These are phyloP conservation scores for Lagorchestes hirsutus DNA, from an alignment of 2,797 vertebrate species.

Conservation along the genomic window DNA sequence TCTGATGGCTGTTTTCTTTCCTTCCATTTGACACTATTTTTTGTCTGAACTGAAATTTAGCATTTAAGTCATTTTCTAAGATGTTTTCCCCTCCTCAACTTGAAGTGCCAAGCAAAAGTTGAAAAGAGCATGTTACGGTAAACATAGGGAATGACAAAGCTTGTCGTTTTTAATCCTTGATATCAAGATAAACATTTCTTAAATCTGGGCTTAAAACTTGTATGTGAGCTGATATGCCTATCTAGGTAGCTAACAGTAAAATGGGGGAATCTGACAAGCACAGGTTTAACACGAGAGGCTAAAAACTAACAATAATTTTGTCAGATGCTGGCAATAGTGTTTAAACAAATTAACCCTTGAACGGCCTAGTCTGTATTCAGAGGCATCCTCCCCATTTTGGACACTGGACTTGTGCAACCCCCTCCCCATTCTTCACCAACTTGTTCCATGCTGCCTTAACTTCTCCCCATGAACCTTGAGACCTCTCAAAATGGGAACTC, in stretches of 20 bases:
- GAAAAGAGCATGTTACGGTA: conserved; percentile 3
- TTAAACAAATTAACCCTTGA: neutral
- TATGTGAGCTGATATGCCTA: neutral
- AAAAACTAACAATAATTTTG: neutral
- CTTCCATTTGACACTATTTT: neutral
- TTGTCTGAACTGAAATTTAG: conserved; percentile 6
- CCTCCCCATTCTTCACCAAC: neutral
- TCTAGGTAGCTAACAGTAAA: conserved; percentile 25
- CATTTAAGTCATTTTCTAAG: conserved; percentile 26
- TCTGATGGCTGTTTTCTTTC: conserved; percentile 10
- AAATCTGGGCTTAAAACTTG: conserved; percentile 15
- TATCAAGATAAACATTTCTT: neutral
- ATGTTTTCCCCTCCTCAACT: neutral
- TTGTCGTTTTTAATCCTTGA: conserved; percentile 36
- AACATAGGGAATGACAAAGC: neutral
- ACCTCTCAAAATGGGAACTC: neutral
- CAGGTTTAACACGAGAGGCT: neutral
- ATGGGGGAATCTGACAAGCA: neutral
- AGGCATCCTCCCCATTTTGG: conserved; percentile 6
- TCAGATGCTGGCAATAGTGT: neutral
- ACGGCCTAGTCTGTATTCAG: neutral
- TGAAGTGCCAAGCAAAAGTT: conserved; percentile 34
- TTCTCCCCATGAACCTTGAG: neutral
- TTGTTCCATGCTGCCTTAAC: neutral
- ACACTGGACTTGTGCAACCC: neutral